Percentiles rank a stretch among this genome's conserved stretches.
Conservation (phyloP, 2,113 vertebrate genomes). For the Baryphthengus martii region DNA sequence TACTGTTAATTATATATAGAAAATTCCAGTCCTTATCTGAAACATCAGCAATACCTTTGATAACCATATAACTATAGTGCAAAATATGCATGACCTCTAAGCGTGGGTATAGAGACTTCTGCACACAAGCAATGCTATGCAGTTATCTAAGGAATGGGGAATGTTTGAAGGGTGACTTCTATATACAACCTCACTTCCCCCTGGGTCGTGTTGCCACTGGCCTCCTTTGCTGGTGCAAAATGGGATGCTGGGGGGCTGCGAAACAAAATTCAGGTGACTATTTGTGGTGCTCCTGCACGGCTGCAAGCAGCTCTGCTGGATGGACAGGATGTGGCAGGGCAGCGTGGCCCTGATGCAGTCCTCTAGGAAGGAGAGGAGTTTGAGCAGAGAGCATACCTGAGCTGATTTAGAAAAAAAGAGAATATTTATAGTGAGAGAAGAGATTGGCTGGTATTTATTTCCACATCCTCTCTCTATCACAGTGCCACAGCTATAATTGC, state of each 20-base stretch:
- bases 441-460: neutral
- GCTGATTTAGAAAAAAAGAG: neutral
- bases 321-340: neutral
- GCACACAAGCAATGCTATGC: neutral
- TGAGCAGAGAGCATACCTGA: neutral
- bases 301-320: neutral
- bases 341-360: accelerated
- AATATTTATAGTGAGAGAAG: neutral
- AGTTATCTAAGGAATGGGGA: neutral
- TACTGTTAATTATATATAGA: conserved; percentile 6
- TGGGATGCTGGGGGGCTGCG: accelerated
- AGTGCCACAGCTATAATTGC: neutral
- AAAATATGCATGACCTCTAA: neutral
- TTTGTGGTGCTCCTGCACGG: neutral
- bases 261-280: accelerated
- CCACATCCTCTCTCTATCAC: neutral
- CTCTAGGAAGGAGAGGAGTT: neutral
- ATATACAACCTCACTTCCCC: neutral
- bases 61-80: neutral
- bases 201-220: accelerated
- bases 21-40: neutral
- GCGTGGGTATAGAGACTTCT: neutral
- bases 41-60: conserved; percentile 9
- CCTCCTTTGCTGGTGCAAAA: neutral
- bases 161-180: neutral